Base-by-base conservation (phyloP, 2,888 invertebrate genomes). In the Drosophila setosimentum region DNA sequence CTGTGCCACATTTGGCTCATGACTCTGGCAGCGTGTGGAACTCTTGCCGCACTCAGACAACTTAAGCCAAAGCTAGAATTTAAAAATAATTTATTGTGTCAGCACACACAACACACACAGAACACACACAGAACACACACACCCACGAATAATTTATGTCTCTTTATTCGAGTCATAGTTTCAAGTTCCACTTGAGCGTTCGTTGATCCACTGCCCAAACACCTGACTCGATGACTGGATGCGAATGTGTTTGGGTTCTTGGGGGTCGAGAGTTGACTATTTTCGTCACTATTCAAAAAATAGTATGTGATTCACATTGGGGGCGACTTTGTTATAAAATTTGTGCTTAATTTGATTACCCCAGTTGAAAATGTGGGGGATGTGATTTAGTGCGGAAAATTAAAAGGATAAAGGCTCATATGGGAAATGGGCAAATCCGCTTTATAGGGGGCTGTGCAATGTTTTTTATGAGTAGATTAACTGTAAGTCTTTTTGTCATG, bases 1-100 rank as follows among this genome's bases (percentile, higher is more conserved):
- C 57, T 83, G 86, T 77, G 77, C 83, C 74, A 88, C 83, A 88
- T 83, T 83, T 59, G 76, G 65, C 55, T 60, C 66, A 62, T 73
- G 80, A 68, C 82, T 73, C 61, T 76, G 76, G 68, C 76, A 55
- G 63, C 61, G 76, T 49, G 63, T 53, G 64, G 74, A 86, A 40
- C 68, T 50, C 40, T 29, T 13, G 29, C 21, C 62, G 45, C 18
- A 61, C 45, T 60, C 37, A 57, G 51, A 62, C 50, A 40, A 61
- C 27, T 24, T 24, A n/a, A n/a, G 32, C 50, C 49, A 59, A 71
- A 48, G 71, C 60, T 51, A 37, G 54, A 62, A 55, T 63, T 78
- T 64, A 62, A 78, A 78, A 76, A 73, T 76, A 76, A 78, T 78
- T 60, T 78, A 60, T 78, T 73, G 62, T 63, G 73, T 35, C 48